phyloP scores from a whole-genome alignment of 2,113 vertebrate genomes.

The Malurus cyaneus region DNA sequence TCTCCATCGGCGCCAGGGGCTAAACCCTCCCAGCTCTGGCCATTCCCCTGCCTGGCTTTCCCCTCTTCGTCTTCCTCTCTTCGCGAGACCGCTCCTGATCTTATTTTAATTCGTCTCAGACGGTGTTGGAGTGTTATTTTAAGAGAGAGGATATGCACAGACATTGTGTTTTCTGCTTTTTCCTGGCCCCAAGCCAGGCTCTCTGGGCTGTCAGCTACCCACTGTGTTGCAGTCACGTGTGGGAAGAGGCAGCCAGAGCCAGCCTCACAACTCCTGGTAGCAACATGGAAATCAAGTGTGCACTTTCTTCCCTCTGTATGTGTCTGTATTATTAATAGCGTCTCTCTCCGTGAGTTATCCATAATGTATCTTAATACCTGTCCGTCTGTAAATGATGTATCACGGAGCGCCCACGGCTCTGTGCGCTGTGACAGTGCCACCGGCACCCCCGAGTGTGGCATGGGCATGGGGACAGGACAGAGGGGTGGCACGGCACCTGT shows the following conservation, averaged over 20 bases:
- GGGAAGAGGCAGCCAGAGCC: slow-evolving; percentile 65
- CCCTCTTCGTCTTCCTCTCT: slow-evolving; percentile 62
- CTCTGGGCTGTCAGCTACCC: slow-evolving; percentile 75
- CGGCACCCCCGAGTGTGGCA: background rate
- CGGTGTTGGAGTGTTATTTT: slow-evolving; percentile 79
- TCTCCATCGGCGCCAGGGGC: background rate
- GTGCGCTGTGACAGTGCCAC: background rate
- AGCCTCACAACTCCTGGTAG: slow-evolving; percentile 75
- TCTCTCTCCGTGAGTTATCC: slow-evolving; percentile 63
- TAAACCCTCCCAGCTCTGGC: background rate
- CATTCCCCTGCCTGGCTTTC: slow-evolving; percentile 34
- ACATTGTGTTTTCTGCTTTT: slow-evolving; percentile 78
- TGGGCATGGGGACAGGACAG: background rate
- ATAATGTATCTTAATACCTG: slow-evolving; percentile 70
- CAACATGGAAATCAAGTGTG: slow-evolving; percentile 72
- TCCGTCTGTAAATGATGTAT: slow-evolving; percentile 47
- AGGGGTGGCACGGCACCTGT: background rate
- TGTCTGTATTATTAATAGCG: slow-evolving; percentile 74
- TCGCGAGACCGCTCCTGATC: slow-evolving; percentile 57
- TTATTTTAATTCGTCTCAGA: slow-evolving; percentile 77
- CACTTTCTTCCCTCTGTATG: slow-evolving; percentile 72
- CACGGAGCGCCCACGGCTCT: background rate
- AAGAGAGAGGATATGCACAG: slow-evolving; percentile 78
- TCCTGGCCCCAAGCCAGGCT: slow-evolving; percentile 78
- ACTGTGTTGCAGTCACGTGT: slow-evolving; percentile 76